Evolutionary conservation across 2,888 invertebrate genomes (phyloP).

Genomic region (Perdita meconis): DNA sequence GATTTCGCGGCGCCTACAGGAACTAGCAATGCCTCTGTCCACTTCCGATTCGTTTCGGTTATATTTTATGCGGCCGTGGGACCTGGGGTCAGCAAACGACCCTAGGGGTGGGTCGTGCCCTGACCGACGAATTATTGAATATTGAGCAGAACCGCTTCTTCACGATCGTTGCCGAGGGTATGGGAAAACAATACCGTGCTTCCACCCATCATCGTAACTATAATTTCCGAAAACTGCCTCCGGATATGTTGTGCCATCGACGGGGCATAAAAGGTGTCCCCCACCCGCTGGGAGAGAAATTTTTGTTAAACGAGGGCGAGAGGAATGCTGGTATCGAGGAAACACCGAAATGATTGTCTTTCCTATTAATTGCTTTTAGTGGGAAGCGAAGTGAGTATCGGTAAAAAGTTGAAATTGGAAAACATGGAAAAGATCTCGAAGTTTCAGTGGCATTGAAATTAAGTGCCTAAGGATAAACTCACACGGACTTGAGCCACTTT

Average conservation of each 20-base stretch:
- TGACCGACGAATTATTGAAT: constrained; percentile 74
- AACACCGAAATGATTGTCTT: not conserved
- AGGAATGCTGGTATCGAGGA: not conserved
- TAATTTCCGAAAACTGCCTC: constrained; percentile 39
- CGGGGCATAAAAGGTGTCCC: constrained; percentile 12
- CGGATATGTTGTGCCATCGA: constrained; percentile 11
- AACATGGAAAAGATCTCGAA: too few relatives aligned
- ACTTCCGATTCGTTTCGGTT: constrained; percentile 81
- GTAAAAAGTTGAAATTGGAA: too few relatives aligned
- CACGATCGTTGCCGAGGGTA: constrained; percentile 49
- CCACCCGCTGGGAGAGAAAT: constrained; percentile 34
- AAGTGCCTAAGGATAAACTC: too few relatives aligned
- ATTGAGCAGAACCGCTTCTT: constrained; percentile 70
- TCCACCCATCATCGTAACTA: constrained; percentile 31
- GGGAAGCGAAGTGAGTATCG: too few relatives aligned
- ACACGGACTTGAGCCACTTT: too few relatives aligned
- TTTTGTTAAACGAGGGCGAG: constrained; percentile 22
- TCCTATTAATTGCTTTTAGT: too few relatives aligned
- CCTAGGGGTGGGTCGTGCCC: constrained; percentile 46
- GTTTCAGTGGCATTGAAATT: too few relatives aligned
- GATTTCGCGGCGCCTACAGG: constrained; percentile 76
- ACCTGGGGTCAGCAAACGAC: constrained; percentile 53
- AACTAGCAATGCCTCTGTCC: constrained; percentile 71
- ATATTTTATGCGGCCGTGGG: constrained; percentile 75
- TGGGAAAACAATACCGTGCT: constrained; percentile 57